Evolutionary conservation across 2,888 invertebrate genomes (phyloP), one percentile per base, ranked within the genome.

Genomic region (Phytoseiulus persimilis): DNA sequence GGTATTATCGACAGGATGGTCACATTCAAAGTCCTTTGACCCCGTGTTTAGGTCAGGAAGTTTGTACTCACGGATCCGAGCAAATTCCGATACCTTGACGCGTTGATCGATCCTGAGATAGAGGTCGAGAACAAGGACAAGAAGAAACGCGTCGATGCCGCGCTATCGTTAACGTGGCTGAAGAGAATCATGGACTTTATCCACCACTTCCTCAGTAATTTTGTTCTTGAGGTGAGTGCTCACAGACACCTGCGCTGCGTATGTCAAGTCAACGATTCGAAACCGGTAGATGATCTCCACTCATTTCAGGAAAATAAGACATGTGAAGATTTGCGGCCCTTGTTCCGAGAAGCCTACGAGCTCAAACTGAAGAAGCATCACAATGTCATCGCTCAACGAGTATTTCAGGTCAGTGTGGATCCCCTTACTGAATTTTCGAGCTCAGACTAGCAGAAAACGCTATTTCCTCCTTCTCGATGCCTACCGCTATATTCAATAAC

Each of bases 291-390:
- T 39, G 9, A 39, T 39, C 39, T 65, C 1, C 28, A 6, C 18
- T 18, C 5, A 28, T 65, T 65, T 23, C 65, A 87, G 87, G 33
- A 87, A 87, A 87, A 87, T 18, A 33, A 32, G 32, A 32, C 32
- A 3, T n/a, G 45, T 28, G 87, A 87, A 18, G 87, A 87, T 87
- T 9, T 87, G 33, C 32, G 33, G 33, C 87, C 87, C 11, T 33
- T 32, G 9, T 87, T 87, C 45, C 87, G 87, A 5, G 87, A 87
- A n/a, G 87, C 87, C 32, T 87, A 87, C 33, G 87, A 87, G 87
- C 33, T 87, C 87, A 87, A 87, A 33, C 31, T 87, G 33, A 87
- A 87, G 87, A 87, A 39, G 87, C 87, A 87, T 23, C 87, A 87
- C 33, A 87, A 87, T n/a, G 32, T 87, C 14, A 32, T 87, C 32